Evolutionary conservation across 2,888 invertebrate genomes (phyloP).

Genomic region (Leptinotarsa tumamoca): DNA sequence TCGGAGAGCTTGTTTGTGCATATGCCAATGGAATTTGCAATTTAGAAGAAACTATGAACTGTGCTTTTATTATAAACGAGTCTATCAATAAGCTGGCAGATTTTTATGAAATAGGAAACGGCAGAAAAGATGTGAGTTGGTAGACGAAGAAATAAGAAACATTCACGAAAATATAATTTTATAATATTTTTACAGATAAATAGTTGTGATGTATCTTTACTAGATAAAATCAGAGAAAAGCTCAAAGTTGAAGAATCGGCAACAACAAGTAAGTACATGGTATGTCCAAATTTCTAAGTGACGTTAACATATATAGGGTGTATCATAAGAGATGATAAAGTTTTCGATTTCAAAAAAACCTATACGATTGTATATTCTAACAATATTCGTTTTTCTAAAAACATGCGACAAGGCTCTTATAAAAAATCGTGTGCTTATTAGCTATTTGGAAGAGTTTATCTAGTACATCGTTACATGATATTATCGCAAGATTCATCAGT

Average conservation of each 20-base stretch:
- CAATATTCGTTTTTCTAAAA: too few species aligned
- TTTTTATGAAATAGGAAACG: constrained; percentile 12
- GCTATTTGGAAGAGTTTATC: too few species aligned
- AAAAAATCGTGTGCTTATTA: too few species aligned
- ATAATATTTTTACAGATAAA: neutral
- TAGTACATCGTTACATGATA: too few species aligned
- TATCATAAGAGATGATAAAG: too few species aligned
- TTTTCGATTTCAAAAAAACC: too few species aligned
- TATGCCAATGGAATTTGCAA: constrained; percentile 91
- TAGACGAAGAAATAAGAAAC: neutral
- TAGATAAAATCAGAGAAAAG: neutral
- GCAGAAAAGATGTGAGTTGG: constrained; percentile 21
- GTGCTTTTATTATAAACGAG: constrained; percentile 68
- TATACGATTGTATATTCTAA: too few species aligned
- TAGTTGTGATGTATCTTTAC: neutral
- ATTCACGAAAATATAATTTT: neutral
- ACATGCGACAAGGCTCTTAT: too few species aligned
- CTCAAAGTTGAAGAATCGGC: constrained; percentile 3
- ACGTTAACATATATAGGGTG: too few species aligned
- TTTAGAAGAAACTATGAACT: constrained; percentile 82
- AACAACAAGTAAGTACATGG: neutral
- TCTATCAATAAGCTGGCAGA: constrained; percentile 28
- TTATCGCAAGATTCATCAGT: too few species aligned
- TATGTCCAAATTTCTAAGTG: neutral
- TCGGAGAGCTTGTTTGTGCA: constrained; percentile 90